Base-by-base conservation (phyloP, 1,140 invertebrate species). In the Ctenoplectra terminalis region DNA sequence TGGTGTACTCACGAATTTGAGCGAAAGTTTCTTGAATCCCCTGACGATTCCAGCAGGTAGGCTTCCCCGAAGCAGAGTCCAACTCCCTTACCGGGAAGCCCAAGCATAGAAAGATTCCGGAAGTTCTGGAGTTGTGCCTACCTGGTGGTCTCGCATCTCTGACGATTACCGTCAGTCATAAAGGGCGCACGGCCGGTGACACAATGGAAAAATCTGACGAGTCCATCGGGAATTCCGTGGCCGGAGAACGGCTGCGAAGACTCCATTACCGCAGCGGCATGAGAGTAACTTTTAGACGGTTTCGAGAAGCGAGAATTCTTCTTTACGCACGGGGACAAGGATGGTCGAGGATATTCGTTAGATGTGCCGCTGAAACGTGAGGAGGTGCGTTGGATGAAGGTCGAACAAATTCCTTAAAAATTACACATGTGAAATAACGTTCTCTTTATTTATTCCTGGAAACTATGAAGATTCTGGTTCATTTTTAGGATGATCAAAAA, bases 161-260 rank as follows among this genome's bases (percentile, higher is more conserved):
- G 40, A 37, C 54, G 61, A 81, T 74, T 81, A 64, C 60, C 46
- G 78, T 76, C 54, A 75, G 83, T 85, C 79, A 85, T 86, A 81
- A 66, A 70, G 40, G 29, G 37, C 60, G 50, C 40, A n/a, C 29
- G 23, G 40, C 26, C 17, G 46, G 56, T 82, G 81, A 83, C 81
- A 83, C 75, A 83, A 80, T 75, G 81, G 83, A 77, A 81, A 83
- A 85, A 72, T 75, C 63, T 85, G 78, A 87, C 76, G 43, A 81
- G 50, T 84, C 83, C 83, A 76, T 71, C 80, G 50, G 63, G 79
- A 64, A 78, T 87, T 84, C 61, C 66, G 31, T 17, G 48, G 15
- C 34, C 52, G 29, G 43, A 15, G 46, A 29, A 37, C 9, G 50
- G 54, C 29, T 26, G n/a, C 17, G 13, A 40, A 26, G 52, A 48